These are phyloP conservation scores for Drosophila birchii DNA, from an alignment of 2,888 invertebrate species.

Conservation along the genomic window DNA sequence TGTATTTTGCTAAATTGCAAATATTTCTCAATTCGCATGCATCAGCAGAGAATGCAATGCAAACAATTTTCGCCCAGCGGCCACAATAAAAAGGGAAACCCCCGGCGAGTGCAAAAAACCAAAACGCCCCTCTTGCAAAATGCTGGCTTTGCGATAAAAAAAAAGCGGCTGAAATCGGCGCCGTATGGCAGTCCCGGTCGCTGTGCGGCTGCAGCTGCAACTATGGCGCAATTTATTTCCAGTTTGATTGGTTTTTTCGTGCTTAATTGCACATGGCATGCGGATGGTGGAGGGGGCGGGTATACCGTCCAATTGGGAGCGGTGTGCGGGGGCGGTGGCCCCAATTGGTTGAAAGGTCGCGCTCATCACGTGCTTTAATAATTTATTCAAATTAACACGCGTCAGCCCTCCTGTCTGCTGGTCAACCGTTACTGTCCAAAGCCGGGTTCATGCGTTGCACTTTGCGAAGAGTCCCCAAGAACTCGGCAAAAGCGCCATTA, in stretches of 20 bases:
- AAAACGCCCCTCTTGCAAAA: conserved; percentile 21
- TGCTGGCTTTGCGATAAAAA: conserved; percentile 43
- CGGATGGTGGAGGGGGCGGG: conserved; percentile 11
- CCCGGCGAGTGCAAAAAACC: conserved; percentile 15
- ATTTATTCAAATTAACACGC: conserved; percentile 84
- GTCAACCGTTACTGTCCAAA: conserved; percentile 1
- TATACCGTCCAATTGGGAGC: conserved; percentile 10
- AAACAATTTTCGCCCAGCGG: conserved; percentile 73
- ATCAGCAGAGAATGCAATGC: conserved; percentile 69
- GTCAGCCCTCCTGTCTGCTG: conserved; percentile 42
- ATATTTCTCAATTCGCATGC: conserved; percentile 79
- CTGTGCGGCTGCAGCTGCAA: conserved; percentile 43
- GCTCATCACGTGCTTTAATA: conserved; percentile 81
- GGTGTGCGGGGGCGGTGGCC: conserved; percentile 17
- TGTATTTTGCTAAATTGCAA: conserved; percentile 80
- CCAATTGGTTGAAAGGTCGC: conserved; percentile 68
- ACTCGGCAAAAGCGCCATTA: not conserved
- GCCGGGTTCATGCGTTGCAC: conserved; percentile 14
- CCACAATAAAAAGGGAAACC: conserved; percentile 49
- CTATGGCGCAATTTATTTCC: conserved; percentile 71
- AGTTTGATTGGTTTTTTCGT: conserved; percentile 70
- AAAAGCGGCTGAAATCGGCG: conserved; percentile 52
- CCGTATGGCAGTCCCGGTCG: conserved; percentile 54
- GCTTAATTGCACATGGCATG: conserved; percentile 71
- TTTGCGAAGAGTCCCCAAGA: not conserved